Evolutionary conservation across 2,113 vertebrate genomes (phyloP).

Genomic region (Clarias magur): DNA sequence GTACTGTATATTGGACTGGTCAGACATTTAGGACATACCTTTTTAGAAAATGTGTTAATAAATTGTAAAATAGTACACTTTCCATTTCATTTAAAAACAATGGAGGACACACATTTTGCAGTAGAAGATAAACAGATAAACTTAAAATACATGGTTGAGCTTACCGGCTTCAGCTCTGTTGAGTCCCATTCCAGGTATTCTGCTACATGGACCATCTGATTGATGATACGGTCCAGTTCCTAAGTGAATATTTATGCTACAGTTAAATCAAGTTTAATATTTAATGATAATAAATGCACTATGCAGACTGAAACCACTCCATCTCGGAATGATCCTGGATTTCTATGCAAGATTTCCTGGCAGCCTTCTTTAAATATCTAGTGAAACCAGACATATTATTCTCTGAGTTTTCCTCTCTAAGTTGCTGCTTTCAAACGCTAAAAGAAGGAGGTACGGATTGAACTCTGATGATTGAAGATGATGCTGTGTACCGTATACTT

Average conservation of each 20-base stretch:
- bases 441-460: not conserved
- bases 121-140: not conserved
- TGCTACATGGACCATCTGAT: constrained; percentile 92
- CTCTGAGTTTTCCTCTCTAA: not conserved
- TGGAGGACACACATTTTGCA: not conserved
- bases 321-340: not conserved
- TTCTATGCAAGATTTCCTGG: not conserved
- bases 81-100: not conserved
- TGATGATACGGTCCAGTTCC: constrained; percentile 92
- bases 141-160: constrained; percentile 22
- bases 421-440: not conserved
- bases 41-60: not conserved
- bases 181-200: constrained; percentile 96
- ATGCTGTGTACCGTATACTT: constrained; percentile 58
- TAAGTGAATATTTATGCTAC: constrained; percentile 54
- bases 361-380: constrained; percentile 3
- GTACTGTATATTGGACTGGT: not conserved
- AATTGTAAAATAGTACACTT: not conserved
- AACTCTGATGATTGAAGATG: too few relatives aligned
- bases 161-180: constrained; percentile 84
- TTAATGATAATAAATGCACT: constrained; percentile 24
- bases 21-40: not conserved
- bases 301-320: not conserved
- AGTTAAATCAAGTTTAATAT: constrained; percentile 28
- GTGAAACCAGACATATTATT: not conserved